Base-by-base conservation (phyloP, 1,140 invertebrate genomes). In the Drosophila suzukii region DNA sequence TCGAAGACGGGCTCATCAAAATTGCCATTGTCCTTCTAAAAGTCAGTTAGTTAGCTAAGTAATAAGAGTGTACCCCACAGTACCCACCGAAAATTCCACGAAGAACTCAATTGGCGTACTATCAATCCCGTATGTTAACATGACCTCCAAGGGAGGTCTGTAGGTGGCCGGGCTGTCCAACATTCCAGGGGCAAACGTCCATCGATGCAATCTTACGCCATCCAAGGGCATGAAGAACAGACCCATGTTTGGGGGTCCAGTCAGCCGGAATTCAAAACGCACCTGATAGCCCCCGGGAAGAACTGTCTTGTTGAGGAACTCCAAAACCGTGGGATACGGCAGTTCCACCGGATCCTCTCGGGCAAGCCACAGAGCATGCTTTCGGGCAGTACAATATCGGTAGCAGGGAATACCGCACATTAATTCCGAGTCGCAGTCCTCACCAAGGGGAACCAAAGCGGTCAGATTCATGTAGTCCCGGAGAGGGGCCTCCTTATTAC, bases 351-450 rank as follows among this genome's bases (percentile, higher is more conserved):
- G 63, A 2, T 75, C 32, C 13, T 73, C 27, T 0, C 82, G 62
- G 0, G 75, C 58, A 32, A 91, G 44, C 74, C 78, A 91, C 13
- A 61, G 61, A 3, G 62, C 78, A 24, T 76, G 39, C 10, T 62
- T 15, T 6, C 77, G 63, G 24, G 62, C 5, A 4, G n/a, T 8
- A 39, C 62, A 55, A 24, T 30, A 82, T 36, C 80, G 79, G 53
- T 96, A 94, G 90, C 95, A 96, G 24, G 96, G 96, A 80, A 96
- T 90, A 1, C 96, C 96, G 90, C 96, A 97, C 78, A 95, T 95
- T 53, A 96, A 92, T 84, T 90, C 60, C 2, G 46, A 47, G 10
- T 81, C 67, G 80, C 96, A 96, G 65, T 95, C 93, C 72, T 95
- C 92, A n/a, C 93, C 89, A 17, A 95, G 93, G 39, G 91, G 78